phyloP scores from a whole-genome alignment of 2,113 vertebrate species.

The Hypanus sabinus region DNA sequence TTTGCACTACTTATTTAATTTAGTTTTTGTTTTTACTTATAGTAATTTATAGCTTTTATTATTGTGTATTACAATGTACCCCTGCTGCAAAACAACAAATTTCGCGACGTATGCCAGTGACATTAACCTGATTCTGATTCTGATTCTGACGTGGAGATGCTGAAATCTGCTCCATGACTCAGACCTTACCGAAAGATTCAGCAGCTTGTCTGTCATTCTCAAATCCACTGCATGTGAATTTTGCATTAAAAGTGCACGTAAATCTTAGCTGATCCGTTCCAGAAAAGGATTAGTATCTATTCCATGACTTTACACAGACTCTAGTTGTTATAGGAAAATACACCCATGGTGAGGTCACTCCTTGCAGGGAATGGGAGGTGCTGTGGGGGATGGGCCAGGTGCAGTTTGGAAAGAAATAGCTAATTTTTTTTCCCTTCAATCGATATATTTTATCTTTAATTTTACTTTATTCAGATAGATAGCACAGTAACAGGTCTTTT shows the following conservation, averaged over 20 bases:
- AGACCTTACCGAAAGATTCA: not conserved
- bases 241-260: not conserved
- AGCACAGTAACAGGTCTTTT: too few species aligned
- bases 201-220: not conserved
- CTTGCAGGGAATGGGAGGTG: not conserved
- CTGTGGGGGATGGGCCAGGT: not conserved
- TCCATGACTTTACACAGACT: conserved; percentile 22
- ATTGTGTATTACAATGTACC: too few species aligned
- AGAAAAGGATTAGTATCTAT: not conserved
- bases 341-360: conserved; percentile 18
- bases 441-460: not conserved
- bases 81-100: too few species aligned
- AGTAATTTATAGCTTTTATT: too few species aligned
- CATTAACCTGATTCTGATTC: too few species aligned
- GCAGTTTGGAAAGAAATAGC: not conserved
- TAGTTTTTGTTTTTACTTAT: too few species aligned
- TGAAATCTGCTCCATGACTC: not conserved
- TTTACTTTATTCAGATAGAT: not conserved
- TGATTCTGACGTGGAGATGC: not conserved
- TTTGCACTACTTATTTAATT: too few species aligned
- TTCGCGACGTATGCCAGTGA: too few species aligned
- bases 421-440: not conserved
- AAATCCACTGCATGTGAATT: not conserved
- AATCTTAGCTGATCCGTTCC: conserved; percentile 21
- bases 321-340: conserved; percentile 13